Conservation (phyloP, 2,113 vertebrate genomes). For the Pantherophis guttatus region DNA sequence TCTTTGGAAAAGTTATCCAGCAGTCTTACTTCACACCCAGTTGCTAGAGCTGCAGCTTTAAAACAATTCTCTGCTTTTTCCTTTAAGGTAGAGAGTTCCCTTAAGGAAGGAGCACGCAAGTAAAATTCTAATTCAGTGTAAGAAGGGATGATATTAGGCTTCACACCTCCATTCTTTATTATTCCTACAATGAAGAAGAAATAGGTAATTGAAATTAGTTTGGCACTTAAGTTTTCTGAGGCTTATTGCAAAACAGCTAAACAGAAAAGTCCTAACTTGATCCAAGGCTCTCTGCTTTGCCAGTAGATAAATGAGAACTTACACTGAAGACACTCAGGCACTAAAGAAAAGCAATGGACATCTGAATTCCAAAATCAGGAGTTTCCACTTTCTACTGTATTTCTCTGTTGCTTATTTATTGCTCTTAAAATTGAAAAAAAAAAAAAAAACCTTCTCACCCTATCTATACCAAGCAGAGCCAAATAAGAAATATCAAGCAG, state of each 20-base stretch:
- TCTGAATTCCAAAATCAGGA: neutral
- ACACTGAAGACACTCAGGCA: neutral
- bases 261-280: neutral
- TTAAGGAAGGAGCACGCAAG: slow-evolving; percentile 76
- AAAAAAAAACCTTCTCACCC: neutral
- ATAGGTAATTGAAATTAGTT: neutral
- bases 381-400: neutral
- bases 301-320: neutral
- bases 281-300: neutral
- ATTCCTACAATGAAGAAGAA: slow-evolving; percentile 72
- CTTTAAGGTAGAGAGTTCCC: slow-evolving; percentile 76
- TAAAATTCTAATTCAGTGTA: slow-evolving; percentile 83
- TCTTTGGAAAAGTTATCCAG: neutral
- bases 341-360: slow-evolving; percentile 1
- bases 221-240: neutral
- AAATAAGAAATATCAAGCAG: neutral
- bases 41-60: slow-evolving; percentile 81
- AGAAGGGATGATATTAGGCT: slow-evolving; percentile 87
- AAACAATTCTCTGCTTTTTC: slow-evolving; percentile 85
- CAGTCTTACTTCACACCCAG: slow-evolving; percentile 79
- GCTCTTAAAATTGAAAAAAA: neutral
- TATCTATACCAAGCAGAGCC: neutral
- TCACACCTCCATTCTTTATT: slow-evolving; percentile 87
- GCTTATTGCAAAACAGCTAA: slow-evolving; percentile 1
- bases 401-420: neutral